Evolutionary conservation across 2,888 invertebrate species (phyloP).

Genomic region (Spisula subtruncata): DNA sequence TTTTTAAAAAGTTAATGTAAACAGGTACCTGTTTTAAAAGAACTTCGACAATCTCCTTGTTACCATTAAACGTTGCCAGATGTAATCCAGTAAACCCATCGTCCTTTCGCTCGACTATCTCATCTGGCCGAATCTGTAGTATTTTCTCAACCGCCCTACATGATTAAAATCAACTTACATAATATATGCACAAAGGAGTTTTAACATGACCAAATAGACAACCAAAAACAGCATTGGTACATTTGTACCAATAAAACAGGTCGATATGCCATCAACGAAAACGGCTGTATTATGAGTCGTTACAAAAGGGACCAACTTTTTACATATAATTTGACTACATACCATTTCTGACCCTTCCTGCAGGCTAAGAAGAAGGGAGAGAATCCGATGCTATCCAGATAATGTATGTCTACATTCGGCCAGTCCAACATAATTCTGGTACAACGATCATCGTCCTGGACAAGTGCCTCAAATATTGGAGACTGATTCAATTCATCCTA

Average conservation of each 20-base stretch:
- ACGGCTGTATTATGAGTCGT: no score
- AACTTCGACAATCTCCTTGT: constrained; percentile 96
- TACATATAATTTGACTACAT: constrained; percentile 19
- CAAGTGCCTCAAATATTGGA: constrained; percentile 70
- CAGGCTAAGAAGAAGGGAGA: constrained; percentile 71
- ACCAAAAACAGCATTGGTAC: no score
- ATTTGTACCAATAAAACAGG: no score
- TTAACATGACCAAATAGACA: no score
- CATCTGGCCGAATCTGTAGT: constrained; percentile 53
- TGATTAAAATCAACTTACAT: neutral
- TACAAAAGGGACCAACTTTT: no score
- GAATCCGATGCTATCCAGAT: constrained; percentile 65
- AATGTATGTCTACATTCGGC: constrained; percentile 66
- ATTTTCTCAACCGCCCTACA: constrained; percentile 64
- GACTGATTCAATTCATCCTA: constrained; percentile 70
- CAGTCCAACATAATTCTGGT: constrained; percentile 59
- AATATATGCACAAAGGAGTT: no score
- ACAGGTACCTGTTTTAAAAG: constrained; percentile 89
- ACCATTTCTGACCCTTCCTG: constrained; percentile 66
- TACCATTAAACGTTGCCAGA: constrained; percentile 97
- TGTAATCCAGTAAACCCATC: constrained; percentile 98
- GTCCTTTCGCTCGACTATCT: constrained; percentile 86
- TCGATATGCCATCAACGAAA: no score
- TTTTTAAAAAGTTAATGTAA: no score
- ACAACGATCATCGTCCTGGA: constrained; percentile 44